phyloP scores from a whole-genome alignment of 2,888 invertebrate genomes.

The Argynnis bischoffii region DNA sequence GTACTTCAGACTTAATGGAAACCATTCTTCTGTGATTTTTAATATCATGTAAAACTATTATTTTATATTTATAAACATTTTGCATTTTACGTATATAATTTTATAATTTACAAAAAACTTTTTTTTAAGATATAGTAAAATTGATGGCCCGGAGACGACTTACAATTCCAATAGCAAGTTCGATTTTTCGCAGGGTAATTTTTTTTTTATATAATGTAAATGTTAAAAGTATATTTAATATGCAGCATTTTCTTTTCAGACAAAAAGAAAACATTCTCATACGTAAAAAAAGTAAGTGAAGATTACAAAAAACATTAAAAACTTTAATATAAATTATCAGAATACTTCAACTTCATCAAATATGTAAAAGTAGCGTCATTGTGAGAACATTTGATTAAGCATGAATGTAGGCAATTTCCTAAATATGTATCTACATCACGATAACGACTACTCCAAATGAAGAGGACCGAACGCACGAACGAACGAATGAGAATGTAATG shows the following conservation, averaged over 20 bases:
- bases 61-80: conserved; percentile 16
- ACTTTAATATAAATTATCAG: too few relatives aligned
- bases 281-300: too few relatives aligned
- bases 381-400: conserved; percentile 43
- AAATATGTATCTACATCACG: conserved; percentile 59
- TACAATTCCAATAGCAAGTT: too few relatives aligned
- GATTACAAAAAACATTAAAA: too few relatives aligned
- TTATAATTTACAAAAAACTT: too few relatives aligned
- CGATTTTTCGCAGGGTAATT: too few relatives aligned
- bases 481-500: conserved; percentile 60
- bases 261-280: too few relatives aligned
- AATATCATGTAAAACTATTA: conserved; percentile 14
- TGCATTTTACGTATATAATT: background rate
- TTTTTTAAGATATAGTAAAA: too few relatives aligned
- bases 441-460: conserved; percentile 52
- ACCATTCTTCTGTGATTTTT: conserved; percentile 19
- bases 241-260: too few relatives aligned
- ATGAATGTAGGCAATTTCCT: conserved; percentile 72
- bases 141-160: too few relatives aligned
- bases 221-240: too few relatives aligned
- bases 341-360: background rate
- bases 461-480: conserved; percentile 46
- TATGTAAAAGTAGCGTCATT: background rate
- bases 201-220: too few relatives aligned
- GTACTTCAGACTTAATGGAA: conserved; percentile 28